A percentile compares a stretch with the other conserved stretches of the same genome.
phyloP scores from a whole-genome alignment of 2,113 vertebrate genomes.

The Cromileptes altivelis region DNA sequence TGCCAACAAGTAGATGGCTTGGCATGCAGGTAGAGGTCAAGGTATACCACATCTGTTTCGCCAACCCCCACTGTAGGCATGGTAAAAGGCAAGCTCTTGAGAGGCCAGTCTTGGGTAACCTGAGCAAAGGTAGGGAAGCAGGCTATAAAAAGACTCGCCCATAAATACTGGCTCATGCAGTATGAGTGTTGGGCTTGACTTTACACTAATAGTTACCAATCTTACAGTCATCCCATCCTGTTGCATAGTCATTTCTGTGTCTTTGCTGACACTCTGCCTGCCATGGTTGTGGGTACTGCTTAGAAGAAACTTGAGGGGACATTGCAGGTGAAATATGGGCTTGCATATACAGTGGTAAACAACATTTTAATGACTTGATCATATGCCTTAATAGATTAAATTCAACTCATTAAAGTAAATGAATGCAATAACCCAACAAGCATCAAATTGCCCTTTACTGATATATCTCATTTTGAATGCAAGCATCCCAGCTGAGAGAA shows the following conservation, averaged over 20 bases:
- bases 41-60: slow-evolving; percentile 84
- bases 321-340: slow-evolving; percentile 59
- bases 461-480: slow-evolving; percentile 15
- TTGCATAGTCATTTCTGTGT: slow-evolving; percentile 66
- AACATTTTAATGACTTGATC: neutral
- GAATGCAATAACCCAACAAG: slow-evolving; percentile 11
- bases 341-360: slow-evolving; percentile 9
- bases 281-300: slow-evolving; percentile 72
- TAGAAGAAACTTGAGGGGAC: slow-evolving; percentile 67
- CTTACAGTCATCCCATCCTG: slow-evolving; percentile 77
- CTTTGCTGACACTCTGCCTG: slow-evolving; percentile 71
- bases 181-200: slow-evolving; percentile 50
- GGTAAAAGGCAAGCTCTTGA: slow-evolving; percentile 86
- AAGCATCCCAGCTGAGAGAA: slow-evolving; percentile 69
- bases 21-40: slow-evolving; percentile 81
- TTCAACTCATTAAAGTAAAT: neutral
- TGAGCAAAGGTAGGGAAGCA: slow-evolving; percentile 84
- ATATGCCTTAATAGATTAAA: neutral
- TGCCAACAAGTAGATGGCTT: slow-evolving; percentile 46
- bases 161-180: slow-evolving; percentile 55
- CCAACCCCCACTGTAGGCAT: slow-evolving; percentile 85
- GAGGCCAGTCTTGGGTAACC: slow-evolving; percentile 86
- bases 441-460: neutral
- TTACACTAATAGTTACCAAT: slow-evolving; percentile 71
- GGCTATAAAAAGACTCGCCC: slow-evolving; percentile 73